These are phyloP conservation scores for Xestia c-nigrum DNA, from an alignment of 2,888 invertebrate species.

Conservation along the genomic window DNA sequence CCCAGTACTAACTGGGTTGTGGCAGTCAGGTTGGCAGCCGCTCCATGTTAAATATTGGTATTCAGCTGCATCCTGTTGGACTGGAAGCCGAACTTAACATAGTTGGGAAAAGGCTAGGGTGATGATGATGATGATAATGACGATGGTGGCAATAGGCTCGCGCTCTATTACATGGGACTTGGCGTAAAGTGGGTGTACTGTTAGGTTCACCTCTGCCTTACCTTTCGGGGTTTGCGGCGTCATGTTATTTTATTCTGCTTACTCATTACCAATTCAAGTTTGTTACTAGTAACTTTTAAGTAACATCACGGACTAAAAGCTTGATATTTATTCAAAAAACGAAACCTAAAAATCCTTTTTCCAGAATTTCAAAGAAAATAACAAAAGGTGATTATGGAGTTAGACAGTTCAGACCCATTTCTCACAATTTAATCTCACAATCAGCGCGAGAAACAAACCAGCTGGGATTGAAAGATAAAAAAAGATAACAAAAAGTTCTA, in stretches of 20 bases:
- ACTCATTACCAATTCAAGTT: background rate
- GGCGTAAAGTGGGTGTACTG: too few relatives aligned
- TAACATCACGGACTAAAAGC: background rate
- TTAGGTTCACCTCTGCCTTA: too few relatives aligned
- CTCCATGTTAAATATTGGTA: too few relatives aligned
- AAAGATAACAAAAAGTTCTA: constrained; percentile 12
- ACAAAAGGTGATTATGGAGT: constrained; percentile 17
- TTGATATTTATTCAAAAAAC: background rate
- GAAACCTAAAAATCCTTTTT: background rate
- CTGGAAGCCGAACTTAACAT: too few relatives aligned
- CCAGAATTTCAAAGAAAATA: constrained; percentile 1
- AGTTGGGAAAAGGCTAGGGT: too few relatives aligned
- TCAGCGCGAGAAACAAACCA: constrained; percentile 32
- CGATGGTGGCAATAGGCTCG: too few relatives aligned
- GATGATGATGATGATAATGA: too few relatives aligned
- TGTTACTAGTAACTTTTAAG: background rate
- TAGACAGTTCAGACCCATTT: constrained; percentile 6
- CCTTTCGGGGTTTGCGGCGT: too few relatives aligned
- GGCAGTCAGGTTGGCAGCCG: too few relatives aligned
- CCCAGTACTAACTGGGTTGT: too few relatives aligned
- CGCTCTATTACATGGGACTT: too few relatives aligned
- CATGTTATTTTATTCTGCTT: background rate
- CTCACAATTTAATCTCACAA: constrained; percentile 36
- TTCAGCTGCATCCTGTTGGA: too few relatives aligned
- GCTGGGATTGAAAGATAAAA: constrained; percentile 14